Evolutionary conservation across 2,888 invertebrate species (phyloP).

Genomic region (Micoletzkya japonica): DNA sequence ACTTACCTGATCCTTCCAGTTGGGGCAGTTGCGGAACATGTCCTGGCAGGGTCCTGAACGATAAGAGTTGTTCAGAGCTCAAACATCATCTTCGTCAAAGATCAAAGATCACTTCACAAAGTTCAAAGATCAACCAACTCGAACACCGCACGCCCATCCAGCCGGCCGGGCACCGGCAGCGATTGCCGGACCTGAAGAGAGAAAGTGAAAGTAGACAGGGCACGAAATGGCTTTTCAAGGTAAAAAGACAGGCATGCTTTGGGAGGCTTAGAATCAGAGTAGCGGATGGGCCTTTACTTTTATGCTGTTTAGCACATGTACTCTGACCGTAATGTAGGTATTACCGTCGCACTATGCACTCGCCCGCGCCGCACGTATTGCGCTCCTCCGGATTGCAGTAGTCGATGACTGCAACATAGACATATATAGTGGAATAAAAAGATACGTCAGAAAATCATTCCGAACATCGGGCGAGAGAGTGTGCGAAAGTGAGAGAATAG

Average conservation of each 20-base stretch:
- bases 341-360: conserved; percentile 40
- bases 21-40: conserved; percentile 54
- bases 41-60: conserved; percentile 60
- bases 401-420: conserved; percentile 37
- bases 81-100: neutral
- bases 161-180: conserved; percentile 54
- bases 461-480: too few relatives aligned
- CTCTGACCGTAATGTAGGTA: too few relatives aligned
- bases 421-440: too few relatives aligned
- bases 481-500: too few relatives aligned
- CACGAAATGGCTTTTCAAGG: too few relatives aligned
- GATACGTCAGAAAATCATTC: too few relatives aligned
- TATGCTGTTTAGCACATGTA: too few relatives aligned
- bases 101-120: conserved; percentile 25
- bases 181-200: conserved; percentile 25
- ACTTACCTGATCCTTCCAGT: conserved; percentile 48
- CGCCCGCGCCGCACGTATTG: conserved; percentile 37
- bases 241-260: too few relatives aligned
- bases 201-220: neutral
- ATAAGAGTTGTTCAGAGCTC: neutral
- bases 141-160: conserved; percentile 56
- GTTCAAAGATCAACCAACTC: conserved; percentile 27
- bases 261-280: too few relatives aligned
- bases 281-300: too few relatives aligned
- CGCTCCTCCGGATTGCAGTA: conserved; percentile 44